Evolutionary conservation across 1,140 invertebrate genomes (phyloP).

Genomic region (Drosophila biarmipes): DNA sequence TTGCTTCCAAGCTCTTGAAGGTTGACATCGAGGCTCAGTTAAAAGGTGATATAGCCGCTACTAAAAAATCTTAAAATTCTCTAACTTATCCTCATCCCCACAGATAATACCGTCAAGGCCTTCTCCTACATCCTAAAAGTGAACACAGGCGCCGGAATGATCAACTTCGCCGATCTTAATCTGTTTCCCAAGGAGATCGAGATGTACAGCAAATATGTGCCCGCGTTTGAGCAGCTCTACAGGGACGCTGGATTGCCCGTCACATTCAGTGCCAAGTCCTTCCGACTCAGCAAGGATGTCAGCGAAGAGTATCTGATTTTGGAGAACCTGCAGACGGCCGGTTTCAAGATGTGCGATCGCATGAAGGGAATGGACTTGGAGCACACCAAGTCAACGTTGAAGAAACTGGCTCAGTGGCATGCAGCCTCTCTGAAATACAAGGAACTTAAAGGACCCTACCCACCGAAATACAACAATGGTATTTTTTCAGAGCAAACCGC

Average conservation of each 20-base stretch:
- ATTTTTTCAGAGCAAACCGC: conserved; percentile 19
- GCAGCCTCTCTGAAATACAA: conserved; percentile 84
- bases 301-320: conserved; percentile 35
- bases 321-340: conserved; percentile 26
- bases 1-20: conserved; percentile 26
- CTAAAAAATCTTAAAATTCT: not conserved
- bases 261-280: conserved; percentile 47
- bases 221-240: conserved; percentile 47
- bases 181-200: conserved; percentile 53
- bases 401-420: conserved; percentile 86
- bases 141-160: not conserved
- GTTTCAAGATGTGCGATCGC: conserved; percentile 50
- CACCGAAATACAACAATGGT: conserved; percentile 20
- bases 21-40: conserved; percentile 46
- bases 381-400: conserved; percentile 85
- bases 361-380: conserved; percentile 85
- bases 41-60: conserved; percentile 13
- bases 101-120: conserved; percentile 35
- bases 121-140: conserved; percentile 47
- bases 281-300: conserved; percentile 25
- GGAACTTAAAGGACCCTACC: conserved; percentile 52
- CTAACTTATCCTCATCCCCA: not conserved
- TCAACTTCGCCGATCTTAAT: conserved; percentile 30
- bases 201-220: conserved; percentile 40
- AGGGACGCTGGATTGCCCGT: conserved; percentile 25